phyloP scores from a whole-genome alignment of 1,140 invertebrate species.

The Camponotus pennsylvanicus region DNA sequence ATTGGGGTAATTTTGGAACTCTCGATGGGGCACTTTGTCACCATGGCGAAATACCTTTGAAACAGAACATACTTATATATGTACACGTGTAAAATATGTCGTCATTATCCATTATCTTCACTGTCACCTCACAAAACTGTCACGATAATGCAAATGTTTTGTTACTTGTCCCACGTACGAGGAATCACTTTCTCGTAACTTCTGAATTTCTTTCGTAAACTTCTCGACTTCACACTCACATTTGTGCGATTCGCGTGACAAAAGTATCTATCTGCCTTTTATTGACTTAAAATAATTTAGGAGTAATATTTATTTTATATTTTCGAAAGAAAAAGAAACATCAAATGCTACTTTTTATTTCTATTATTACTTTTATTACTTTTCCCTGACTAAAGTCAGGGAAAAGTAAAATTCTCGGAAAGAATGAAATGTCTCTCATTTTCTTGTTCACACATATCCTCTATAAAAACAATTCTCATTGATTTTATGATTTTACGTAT shows the following conservation, averaged over 20 bases:
- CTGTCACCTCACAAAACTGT: conserved; percentile 20
- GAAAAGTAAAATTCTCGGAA: neutral
- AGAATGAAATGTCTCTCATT: neutral
- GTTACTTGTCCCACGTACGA: conserved; percentile 21
- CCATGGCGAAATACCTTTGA: conserved; percentile 85
- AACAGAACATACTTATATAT: conserved; percentile 46
- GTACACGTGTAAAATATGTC: neutral
- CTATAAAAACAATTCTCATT: neutral
- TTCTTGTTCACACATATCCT: neutral
- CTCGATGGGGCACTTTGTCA: conserved; percentile 84
- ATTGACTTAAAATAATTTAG: neutral
- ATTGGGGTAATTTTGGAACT: conserved; percentile 84
- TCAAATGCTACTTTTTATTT: neutral
- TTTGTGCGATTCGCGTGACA: neutral
- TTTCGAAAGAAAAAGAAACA: neutral
- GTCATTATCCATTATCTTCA: conserved; percentile 37
- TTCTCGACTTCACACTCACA: neutral
- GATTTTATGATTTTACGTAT: neutral
- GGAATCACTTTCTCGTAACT: conserved; percentile 32
- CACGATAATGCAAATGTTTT: conserved; percentile 43
- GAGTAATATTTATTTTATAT: neutral
- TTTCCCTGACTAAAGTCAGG: neutral
- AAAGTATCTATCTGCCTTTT: neutral
- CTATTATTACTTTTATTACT: no score
- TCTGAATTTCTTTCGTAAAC: conserved; percentile 45